These are phyloP conservation scores for Corydoras maculifer DNA, from an alignment of 2,113 vertebrate genomes.

Conservation along the genomic window DNA sequence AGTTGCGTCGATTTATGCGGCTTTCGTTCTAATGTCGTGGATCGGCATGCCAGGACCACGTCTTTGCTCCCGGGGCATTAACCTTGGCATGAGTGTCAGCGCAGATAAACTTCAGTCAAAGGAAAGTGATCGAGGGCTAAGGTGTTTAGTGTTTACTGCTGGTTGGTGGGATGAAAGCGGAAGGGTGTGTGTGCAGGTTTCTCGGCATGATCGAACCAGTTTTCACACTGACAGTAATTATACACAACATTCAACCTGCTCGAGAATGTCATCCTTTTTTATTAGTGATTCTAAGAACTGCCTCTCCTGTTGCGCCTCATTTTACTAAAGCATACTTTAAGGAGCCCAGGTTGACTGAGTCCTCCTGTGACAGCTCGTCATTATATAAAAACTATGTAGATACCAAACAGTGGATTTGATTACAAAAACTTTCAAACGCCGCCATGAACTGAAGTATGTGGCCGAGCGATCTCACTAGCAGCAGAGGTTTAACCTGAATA, in stretches of 20 bases:
- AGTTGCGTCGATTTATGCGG: conserved; percentile 27
- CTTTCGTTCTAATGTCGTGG: conserved; percentile 9
- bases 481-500: no score
- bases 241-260: not conserved
- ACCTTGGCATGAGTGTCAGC: conserved; percentile 18
- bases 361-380: no score
- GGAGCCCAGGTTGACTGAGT: no score
- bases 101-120: conserved; percentile 1
- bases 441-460: no score
- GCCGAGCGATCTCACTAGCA: no score
- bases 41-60: conserved; percentile 25
- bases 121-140: not conserved
- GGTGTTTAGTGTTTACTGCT: conserved; percentile 12
- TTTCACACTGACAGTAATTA: not conserved
- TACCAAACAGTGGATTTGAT: no score
- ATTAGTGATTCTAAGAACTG: not conserved
- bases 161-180: conserved; percentile 1
- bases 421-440: no score
- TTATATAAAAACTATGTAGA: no score
- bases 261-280: not conserved
- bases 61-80: conserved; percentile 24
- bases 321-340: no score
- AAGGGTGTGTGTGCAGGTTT: not conserved
- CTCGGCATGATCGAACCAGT: conserved; percentile 8
- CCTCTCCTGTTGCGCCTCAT: not conserved